Percentiles rank a stretch among this genome's conserved stretches.
Evolutionary conservation across 2,888 invertebrate species (phyloP).

Genomic region (Lepidocyrtoides sp.): DNA sequence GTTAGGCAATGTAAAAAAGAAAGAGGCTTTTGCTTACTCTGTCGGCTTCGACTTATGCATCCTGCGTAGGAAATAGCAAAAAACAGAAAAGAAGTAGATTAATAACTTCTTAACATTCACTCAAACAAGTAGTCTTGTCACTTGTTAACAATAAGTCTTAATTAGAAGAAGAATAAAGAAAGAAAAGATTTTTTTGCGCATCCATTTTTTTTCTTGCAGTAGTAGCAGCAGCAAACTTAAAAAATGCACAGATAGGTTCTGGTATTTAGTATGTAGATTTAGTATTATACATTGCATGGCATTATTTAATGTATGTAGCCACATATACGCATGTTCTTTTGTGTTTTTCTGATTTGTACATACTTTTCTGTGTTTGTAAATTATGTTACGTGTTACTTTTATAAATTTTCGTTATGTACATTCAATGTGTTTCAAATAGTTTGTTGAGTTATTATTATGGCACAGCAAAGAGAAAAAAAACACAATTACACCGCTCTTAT

Average conservation of each 20-base stretch:
- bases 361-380: neutral
- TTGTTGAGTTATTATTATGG: neutral
- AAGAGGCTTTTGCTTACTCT: slow-evolving; percentile 72
- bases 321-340: neutral
- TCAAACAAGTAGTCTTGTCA: slow-evolving; percentile 61
- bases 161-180: slow-evolving; percentile 24
- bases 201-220: slow-evolving; percentile 13
- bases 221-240: slow-evolving; percentile 9
- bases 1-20: slow-evolving; percentile 52
- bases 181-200: slow-evolving; percentile 9
- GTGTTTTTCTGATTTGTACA: neutral
- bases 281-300: slow-evolving; percentile 54
- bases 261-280: neutral
- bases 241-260: neutral
- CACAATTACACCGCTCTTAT: slow-evolving; percentile 43
- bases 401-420: slow-evolving; percentile 26
- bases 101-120: slow-evolving; percentile 71
- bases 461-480: slow-evolving; percentile 34
- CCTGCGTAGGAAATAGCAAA: slow-evolving; percentile 71
- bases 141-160: slow-evolving; percentile 42
- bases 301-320: slow-evolving; percentile 40
- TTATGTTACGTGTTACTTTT: slow-evolving; percentile 5
- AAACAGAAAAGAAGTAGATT: slow-evolving; percentile 69
- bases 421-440: neutral
- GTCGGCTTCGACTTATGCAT: slow-evolving; percentile 78